Base-by-base conservation (phyloP, 2,113 vertebrate species). In the Cynocephalus volans region DNA sequence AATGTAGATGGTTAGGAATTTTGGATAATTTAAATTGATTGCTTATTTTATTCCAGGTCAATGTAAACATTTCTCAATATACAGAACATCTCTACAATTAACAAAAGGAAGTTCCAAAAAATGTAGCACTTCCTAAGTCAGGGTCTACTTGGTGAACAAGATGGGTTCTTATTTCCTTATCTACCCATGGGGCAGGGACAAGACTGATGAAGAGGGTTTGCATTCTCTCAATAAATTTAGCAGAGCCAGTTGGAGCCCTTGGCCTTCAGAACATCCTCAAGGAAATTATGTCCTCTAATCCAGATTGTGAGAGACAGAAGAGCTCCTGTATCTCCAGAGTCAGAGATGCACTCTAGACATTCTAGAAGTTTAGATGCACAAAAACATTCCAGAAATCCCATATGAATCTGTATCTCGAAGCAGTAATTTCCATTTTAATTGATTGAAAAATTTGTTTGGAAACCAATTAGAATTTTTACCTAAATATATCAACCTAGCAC, bases 41-140 rank as follows among this genome's bases (percentile, higher is more conserved):
- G 41, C 9, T 84, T 69, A 50, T 83, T 82, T 93, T 26, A 54
- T 90, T 95, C 4, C 7, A 88, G 23, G 7, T 45, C 28, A 95
- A 18, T 80, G 58, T 10, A 88, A 76, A 64, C 41, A 70, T 93
- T 92, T 95, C 19, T 69, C 4, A 23, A 15, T 45, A 48, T 81
- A 54, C 18, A 76, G 36, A 73, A 23, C 23, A 64, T 64, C 14
- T 97, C 15, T 84, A 72, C 1, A 60, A 58, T 84, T 80, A 76
- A 67, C n/a, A 87, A 85, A 69, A 36, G 23, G 50, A 90, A 93
- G 6, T 89, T 94, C 24, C 36, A 88, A 73, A 93, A 94, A 67
- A 85, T 52, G 5, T 13, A 95, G 48, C 45, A 23, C 45, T 89
- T 79, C 33, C 45, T 76, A 92, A 87, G 10, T 56, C 77, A 88